These are phyloP conservation scores for Coptodon rendalli DNA, from an alignment of 2,113 vertebrate genomes.

Conservation along the genomic window DNA sequence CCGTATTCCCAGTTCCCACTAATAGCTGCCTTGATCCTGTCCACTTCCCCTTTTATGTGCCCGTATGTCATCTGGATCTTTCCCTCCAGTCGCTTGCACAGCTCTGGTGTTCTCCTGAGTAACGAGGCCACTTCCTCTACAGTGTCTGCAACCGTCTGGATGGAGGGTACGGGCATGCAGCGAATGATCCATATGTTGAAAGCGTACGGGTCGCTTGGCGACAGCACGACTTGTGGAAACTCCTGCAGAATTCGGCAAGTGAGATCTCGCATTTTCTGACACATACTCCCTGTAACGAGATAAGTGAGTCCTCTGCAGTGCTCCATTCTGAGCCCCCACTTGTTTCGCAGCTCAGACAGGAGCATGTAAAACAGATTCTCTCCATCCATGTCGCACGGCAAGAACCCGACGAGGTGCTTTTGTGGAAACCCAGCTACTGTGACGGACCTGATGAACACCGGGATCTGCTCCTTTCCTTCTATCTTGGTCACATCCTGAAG, in stretches of 20 bases:
- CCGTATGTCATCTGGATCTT: conserved; percentile 69
- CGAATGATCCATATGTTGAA: conserved; percentile 79
- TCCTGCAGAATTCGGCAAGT: conserved; percentile 71
- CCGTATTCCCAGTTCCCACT: conserved; percentile 68
- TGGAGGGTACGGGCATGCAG: conserved; percentile 71
- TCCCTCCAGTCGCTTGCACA: conserved; percentile 62
- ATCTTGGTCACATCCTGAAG: conserved; percentile 84
- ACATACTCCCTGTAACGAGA: conserved; percentile 66
- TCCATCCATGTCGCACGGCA: conserved; percentile 83
- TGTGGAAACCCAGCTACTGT: conserved; percentile 85
- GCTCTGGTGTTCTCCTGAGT: conserved; percentile 63
- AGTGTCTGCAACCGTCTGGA: conserved; percentile 70
- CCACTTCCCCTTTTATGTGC: conserved; percentile 73
- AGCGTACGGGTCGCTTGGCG: conserved; percentile 75
- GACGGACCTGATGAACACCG: conserved; percentile 85
- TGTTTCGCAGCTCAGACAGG: conserved; percentile 82
- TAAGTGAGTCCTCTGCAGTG: conserved; percentile 81
- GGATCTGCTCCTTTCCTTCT: conserved; percentile 87
- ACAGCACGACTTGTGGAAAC: conserved; percentile 74
- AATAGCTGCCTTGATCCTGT: conserved; percentile 63
- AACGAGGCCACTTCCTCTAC: conserved; percentile 71
- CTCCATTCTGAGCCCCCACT: conserved; percentile 93
- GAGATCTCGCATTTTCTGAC: conserved; percentile 74
- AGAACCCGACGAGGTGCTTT: conserved; percentile 89
- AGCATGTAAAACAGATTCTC: conserved; percentile 84